A percentile compares a stretch with the other conserved stretches of the same genome.
Conservation (phyloP, 2,888 invertebrate genomes). For the Spodoptera picta region DNA sequence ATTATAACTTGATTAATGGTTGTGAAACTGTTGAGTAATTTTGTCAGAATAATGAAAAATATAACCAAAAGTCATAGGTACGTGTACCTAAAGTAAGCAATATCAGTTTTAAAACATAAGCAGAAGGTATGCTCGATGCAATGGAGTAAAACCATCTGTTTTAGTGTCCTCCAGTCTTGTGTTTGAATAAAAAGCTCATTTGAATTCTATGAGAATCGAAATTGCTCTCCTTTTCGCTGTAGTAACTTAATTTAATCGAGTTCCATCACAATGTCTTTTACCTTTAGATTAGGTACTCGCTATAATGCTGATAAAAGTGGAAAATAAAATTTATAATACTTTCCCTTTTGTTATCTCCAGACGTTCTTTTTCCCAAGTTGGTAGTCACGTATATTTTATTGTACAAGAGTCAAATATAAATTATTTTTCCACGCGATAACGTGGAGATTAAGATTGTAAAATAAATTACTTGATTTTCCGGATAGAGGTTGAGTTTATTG, state of each 20-base stretch:
- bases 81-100: conserved; percentile 54
- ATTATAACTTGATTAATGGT: no score
- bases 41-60: conserved; percentile 1
- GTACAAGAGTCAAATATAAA: conserved; percentile 47
- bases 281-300: conserved; percentile 77
- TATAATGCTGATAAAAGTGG: conserved; percentile 66
- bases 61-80: not conserved
- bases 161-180: conserved; percentile 78
- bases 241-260: conserved; percentile 88
- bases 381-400: conserved; percentile 52
- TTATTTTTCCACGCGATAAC: conserved; percentile 57
- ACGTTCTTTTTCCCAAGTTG: conserved; percentile 50
- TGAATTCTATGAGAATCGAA: conserved; percentile 87
- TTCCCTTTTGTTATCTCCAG: conserved; percentile 50
- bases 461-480: conserved; percentile 73
- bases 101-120: conserved; percentile 63
- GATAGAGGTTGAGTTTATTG: conserved; percentile 67
- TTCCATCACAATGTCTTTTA: conserved; percentile 80
- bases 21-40: not conserved
- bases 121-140: conserved; percentile 68
- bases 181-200: conserved; percentile 88
- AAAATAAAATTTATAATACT: conserved; percentile 59
- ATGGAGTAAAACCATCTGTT: conserved; percentile 77
- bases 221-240: conserved; percentile 85
- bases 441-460: conserved; percentile 70